phyloP scores from a whole-genome alignment of 2,113 vertebrate genomes.

The Prunella himalayana region DNA sequence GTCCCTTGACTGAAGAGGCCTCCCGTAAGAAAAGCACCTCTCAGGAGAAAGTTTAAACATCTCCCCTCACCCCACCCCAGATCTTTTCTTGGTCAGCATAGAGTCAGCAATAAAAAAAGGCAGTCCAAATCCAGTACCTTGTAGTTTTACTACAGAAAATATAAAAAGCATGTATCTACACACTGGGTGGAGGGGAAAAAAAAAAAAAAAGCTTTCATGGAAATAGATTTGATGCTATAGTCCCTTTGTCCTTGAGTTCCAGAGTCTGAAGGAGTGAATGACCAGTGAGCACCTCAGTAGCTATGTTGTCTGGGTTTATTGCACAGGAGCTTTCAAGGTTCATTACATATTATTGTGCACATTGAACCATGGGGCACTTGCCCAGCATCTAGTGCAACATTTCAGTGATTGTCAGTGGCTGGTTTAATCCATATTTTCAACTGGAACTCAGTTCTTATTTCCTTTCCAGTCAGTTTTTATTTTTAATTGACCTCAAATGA shows the following conservation, averaged over 20 bases:
- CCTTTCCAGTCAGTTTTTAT: not conserved
- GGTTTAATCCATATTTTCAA: not conserved
- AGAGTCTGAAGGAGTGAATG: not conserved
- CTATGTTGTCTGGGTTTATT: not conserved
- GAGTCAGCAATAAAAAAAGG: not conserved
- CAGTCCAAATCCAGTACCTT: not conserved
- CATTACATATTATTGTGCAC: not conserved
- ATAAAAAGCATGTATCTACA: rapidly evolving
- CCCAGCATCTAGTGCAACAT: not conserved
- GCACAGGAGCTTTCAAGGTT: not conserved
- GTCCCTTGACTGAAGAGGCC: not conserved
- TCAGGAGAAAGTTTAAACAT: not conserved
- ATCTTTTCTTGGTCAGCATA: not conserved
- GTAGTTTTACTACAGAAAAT: not conserved
- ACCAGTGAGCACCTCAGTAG: not conserved
- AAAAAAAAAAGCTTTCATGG: not conserved
- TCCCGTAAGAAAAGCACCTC: not conserved
- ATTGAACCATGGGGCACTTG: not conserved
- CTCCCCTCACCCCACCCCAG: rapidly evolving
- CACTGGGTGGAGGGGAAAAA: not conserved
- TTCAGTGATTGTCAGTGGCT: not conserved
- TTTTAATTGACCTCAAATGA: not conserved
- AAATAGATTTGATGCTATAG: not conserved
- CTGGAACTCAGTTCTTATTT: not conserved
- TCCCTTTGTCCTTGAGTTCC: not conserved